These are phyloP conservation scores for Entomyzon cyanotis DNA, from an alignment of 2,113 vertebrate species.

Conservation along the genomic window DNA sequence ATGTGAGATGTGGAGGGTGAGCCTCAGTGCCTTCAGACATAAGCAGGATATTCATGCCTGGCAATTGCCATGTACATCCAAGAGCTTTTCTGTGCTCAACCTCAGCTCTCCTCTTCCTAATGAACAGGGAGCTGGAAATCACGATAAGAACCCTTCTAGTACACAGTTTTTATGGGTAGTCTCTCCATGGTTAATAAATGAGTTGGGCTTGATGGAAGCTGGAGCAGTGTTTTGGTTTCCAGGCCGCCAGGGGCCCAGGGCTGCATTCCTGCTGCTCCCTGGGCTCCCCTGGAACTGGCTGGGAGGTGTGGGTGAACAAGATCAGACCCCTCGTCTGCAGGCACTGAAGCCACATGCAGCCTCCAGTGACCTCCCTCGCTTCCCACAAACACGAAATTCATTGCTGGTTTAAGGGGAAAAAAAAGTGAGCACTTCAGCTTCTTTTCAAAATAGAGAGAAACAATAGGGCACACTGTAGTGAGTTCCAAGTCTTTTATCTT, in stretches of 20 bases:
- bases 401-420: conserved; percentile 56
- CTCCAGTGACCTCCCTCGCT: conserved; percentile 44
- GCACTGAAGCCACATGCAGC: conserved; percentile 57
- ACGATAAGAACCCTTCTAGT: not conserved
- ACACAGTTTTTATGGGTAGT: not conserved
- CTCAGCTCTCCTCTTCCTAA: not conserved
- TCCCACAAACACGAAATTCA: conserved; percentile 67
- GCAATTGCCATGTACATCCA: not conserved
- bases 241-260: not conserved
- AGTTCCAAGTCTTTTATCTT: conserved; percentile 89
- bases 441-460: conserved; percentile 78
- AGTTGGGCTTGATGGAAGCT: conserved; percentile 34
- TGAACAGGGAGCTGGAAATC: conserved; percentile 37
- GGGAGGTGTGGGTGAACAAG: conserved; percentile 65
- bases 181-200: conserved; percentile 49
- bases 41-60: not conserved
- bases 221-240: conserved; percentile 22
- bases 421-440: conserved; percentile 72
- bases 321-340: conserved; percentile 54
- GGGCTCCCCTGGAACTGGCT: conserved; percentile 40
- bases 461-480: conserved; percentile 82
- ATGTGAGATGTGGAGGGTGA: not conserved
- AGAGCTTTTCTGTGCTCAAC: conserved; percentile 3
- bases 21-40: not conserved
- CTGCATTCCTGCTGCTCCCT: conserved; percentile 19